Evolutionary conservation across 2,113 vertebrate genomes (phyloP).

Genomic region (Phylloscopus trochiloides): DNA sequence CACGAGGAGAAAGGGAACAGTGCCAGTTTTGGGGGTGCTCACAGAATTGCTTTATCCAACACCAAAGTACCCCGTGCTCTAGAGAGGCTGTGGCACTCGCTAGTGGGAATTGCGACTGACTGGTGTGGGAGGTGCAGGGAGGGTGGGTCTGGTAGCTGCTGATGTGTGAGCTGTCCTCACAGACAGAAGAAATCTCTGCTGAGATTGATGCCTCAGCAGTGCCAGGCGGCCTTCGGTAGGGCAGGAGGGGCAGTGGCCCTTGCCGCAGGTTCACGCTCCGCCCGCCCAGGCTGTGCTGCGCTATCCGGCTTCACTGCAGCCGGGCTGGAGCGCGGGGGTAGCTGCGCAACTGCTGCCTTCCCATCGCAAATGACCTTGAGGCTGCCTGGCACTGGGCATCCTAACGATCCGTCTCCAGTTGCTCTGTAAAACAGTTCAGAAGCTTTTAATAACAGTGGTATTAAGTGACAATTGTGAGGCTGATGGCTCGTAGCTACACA

Average conservation of each 20-base stretch:
- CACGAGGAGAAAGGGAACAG: not conserved
- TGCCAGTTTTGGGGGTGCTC: not conserved
- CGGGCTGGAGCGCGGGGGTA: not conserved
- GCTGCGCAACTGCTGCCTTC: slow-evolving; percentile 29
- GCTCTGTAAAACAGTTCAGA: slow-evolving; percentile 51
- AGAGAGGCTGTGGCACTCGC: not conserved
- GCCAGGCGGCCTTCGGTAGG: not conserved
- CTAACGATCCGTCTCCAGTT: slow-evolving; percentile 44
- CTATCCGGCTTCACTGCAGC: not conserved
- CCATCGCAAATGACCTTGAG: slow-evolving; percentile 67
- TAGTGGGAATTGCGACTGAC: accelerated
- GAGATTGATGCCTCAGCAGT: accelerated
- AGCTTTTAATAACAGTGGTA: slow-evolving; percentile 59
- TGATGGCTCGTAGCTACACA: not conserved
- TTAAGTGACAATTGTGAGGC: slow-evolving; percentile 47
- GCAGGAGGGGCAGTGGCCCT: not conserved
- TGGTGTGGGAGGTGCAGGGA: not conserved
- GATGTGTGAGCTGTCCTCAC: not conserved
- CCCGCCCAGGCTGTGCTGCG: not conserved
- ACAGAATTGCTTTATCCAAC: not conserved
- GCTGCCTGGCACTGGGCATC: not conserved
- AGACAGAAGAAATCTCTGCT: not conserved
- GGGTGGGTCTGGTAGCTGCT: not conserved
- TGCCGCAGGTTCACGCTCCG: not conserved
- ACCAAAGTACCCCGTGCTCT: accelerated